Evolutionary conservation across 2,888 invertebrate genomes (phyloP), one percentile per base, ranked within the genome.

Genomic region (Eupeodes luniger): DNA sequence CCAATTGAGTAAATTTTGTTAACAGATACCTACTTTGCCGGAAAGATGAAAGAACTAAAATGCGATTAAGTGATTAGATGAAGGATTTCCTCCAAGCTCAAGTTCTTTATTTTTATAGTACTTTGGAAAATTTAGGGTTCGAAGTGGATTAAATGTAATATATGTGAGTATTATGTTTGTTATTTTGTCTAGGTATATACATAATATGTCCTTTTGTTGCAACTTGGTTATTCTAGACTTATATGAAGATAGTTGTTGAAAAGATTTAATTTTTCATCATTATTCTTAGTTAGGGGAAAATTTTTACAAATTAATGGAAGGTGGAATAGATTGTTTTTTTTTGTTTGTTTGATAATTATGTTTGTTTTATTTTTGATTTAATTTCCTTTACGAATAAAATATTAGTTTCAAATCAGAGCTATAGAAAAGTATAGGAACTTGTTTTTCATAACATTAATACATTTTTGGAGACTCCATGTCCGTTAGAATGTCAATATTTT

Each of bases 61-160:
- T 90, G 89, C 90, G 90, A 90, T 91, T 90, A 90, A 90, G 90
- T 90, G 90, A 90, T 91, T 91, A 91, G 89, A 90, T 89, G 86
- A 83, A 85, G 86, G 88, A 77, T 89, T 90, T 89, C 61, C 76
- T 64, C 76, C 14, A 55, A 81, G 64, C 77, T 88, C 85, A 78
- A 78, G 76, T 85, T 88, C 85, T 85, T 87, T 87, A 70, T 57
- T 40, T 84, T 78, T 77, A 40, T 12, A 67, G 57, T 81, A 49
- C 77, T 82, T 69, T 64, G 51, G 61, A 81, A 70, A 83, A 79
- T 81, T 81, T 72, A 81, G 72, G 81, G 79, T 74, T 72, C 59
- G 75, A 70, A 76, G 55, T 78, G 78, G 53, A 51, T 34, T 80
- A 47, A 59, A 10, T 49, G 27, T 27, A 27, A 40, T 9, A 5